These are phyloP conservation scores for Lepilemur ruficaudatus DNA, from an alignment of 2,797 vertebrate species.

Conservation along the genomic window DNA sequence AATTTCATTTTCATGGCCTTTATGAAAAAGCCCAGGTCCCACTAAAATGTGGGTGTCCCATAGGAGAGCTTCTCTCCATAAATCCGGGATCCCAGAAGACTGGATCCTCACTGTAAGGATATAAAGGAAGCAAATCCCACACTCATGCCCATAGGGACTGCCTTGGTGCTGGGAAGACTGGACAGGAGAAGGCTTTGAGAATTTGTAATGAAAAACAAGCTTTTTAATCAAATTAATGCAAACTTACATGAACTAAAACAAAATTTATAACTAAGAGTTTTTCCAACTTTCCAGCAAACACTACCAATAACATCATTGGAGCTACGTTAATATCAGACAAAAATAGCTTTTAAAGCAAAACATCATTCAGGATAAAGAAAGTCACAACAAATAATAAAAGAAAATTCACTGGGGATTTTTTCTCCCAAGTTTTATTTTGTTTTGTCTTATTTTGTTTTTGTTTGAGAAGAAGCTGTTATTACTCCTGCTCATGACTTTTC, in stretches of 20 bases:
- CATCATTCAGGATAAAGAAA: neutral
- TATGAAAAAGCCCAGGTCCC: no score
- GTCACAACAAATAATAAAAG: neutral
- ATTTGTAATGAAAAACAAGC: neutral
- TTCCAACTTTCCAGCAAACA: neutral
- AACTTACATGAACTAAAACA: neutral
- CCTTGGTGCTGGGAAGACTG: rapidly evolving
- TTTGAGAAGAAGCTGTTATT: neutral
- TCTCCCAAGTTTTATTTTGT: neutral
- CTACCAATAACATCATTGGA: neutral
- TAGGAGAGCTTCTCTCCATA: rapidly evolving
- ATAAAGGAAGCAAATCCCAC: neutral
- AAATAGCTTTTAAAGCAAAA: neutral
- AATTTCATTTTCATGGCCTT: neutral
- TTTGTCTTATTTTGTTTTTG: neutral
- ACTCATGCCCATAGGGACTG: rapidly evolving
- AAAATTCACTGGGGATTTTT: neutral
- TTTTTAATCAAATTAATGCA: neutral
- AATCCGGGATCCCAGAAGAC: neutral
- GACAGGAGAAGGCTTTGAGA: neutral
- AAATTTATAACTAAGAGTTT: neutral
- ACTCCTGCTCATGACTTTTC: neutral
- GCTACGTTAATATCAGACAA: neutral
- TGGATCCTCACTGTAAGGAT: neutral
- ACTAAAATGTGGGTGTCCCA: rapidly evolving